Conservation (phyloP, 2,797 vertebrate genomes). For the Notamacropus eugenii region DNA sequence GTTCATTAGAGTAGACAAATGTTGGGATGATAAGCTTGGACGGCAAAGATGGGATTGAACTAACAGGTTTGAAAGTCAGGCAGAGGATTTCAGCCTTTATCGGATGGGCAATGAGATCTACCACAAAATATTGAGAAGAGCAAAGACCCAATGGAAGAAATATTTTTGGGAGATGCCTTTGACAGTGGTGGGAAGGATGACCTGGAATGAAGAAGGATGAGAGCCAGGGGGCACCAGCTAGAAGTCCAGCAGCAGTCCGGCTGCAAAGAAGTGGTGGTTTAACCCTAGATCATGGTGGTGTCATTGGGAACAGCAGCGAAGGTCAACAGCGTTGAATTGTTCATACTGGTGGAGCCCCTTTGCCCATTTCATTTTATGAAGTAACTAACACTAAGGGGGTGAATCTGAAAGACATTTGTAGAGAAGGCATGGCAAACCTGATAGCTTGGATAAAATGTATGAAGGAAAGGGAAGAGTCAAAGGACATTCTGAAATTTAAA, state of each 20-base stretch:
- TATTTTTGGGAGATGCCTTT: background rate
- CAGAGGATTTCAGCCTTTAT: background rate
- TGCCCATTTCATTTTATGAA: background rate
- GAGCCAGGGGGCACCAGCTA: background rate
- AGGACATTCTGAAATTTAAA: slow-evolving; percentile 60
- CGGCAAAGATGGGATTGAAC: background rate
- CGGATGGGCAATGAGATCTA: background rate
- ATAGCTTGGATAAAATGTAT: background rate
- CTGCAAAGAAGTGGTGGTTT: background rate
- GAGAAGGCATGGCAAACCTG: slow-evolving; percentile 50
- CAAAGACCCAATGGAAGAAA: background rate
- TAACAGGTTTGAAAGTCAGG: background rate
- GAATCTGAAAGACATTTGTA: slow-evolving; percentile 15
- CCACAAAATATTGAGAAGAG: background rate
- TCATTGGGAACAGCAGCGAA: too few relatives aligned
- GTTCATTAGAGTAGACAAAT: background rate
- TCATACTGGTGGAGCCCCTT: background rate
- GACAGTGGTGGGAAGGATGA: too few relatives aligned
- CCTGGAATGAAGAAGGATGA: background rate
- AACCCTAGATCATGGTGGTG: background rate
- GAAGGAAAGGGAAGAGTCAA: slow-evolving; percentile 15
- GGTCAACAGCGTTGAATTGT: background rate
- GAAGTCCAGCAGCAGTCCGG: background rate
- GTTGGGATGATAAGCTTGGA: background rate
- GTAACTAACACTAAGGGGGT: background rate